Evolutionary conservation across 2,888 invertebrate species (phyloP), one percentile per base, ranked within the genome.

Genomic region (Tetragonisca angustula): DNA sequence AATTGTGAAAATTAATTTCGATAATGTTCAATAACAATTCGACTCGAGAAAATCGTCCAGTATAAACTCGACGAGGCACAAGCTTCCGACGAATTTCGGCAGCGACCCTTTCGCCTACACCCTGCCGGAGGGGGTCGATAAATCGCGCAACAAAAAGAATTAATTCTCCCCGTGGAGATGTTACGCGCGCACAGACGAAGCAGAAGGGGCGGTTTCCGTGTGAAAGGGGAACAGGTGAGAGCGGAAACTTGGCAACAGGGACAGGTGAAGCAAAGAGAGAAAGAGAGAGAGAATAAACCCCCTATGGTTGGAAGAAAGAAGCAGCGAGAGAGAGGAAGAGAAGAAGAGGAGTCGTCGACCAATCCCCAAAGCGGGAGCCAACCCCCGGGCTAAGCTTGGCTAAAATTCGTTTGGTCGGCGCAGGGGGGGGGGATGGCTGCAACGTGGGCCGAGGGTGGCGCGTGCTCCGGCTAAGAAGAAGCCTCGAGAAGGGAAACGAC

Each of bases 341-440:
- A 64, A n/a, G 50, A 50, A 19, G 52, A n/a, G 43, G 43, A 43
- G 43, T n/a, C n/a, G 52, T 72, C 80, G 80, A 81, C 81, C 64
- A 85, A 84, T 80, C 81, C 84, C 85, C 77, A 77, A 87, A 86
- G 88, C 88, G 79, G 85, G 85, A 85, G 84, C 88, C 88, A 88
- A 85, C 87, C 88, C 89, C 90, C 88, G 89, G 91, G 89, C 90
- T 87, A 86, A 88, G 88, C 91, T 83, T 83, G 82, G 83, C 65
- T 65, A 81, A 88, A 90, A 90, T 88, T 88, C 88, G 90, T 88
- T 90, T 87, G 82, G 88, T 88, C 84, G 84, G 87, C 86, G 88
- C 85, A 86, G 82, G 82, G n/a, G n/a, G n/a, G n/a, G n/a, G n/a
- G 85, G 79, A 84, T 86, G 85, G 84, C 89, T 88, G 89, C 68